phyloP scores from a whole-genome alignment of 2,888 invertebrate genomes.

The Dysmachus trigonus region DNA sequence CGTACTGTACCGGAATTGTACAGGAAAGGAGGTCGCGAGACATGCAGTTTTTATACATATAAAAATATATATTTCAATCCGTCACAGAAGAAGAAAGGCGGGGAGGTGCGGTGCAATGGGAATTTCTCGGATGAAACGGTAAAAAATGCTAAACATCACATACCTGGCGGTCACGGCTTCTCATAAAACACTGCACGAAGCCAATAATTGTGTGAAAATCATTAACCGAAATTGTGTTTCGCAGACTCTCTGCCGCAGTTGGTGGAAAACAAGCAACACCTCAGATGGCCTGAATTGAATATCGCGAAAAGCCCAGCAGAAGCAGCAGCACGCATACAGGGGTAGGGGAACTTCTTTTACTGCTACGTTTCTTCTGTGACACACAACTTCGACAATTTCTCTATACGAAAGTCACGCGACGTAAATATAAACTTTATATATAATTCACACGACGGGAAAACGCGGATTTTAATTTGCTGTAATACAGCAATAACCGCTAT shows the following conservation, averaged over 20 bases:
- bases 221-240: not conserved
- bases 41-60: not conserved
- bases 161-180: not conserved
- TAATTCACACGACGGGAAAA: not conserved
- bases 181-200: not conserved
- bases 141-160: not conserved
- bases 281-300: not conserved
- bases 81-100: not conserved
- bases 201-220: not conserved
- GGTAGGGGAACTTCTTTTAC: not conserved
- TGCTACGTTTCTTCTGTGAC: not conserved
- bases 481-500: not conserved
- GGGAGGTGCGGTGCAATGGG: not conserved
- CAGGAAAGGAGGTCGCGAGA: constrained; percentile 7
- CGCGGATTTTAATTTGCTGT: not conserved
- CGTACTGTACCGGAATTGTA: constrained; percentile 4
- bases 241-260: not conserved
- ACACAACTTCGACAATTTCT: not conserved
- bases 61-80: not conserved
- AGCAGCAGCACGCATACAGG: not conserved
- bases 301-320: not conserved
- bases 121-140: not conserved
- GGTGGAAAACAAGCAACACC: not conserved
- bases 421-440: not conserved
- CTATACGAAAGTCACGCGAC: not conserved